Conservation (phyloP, 1,140 invertebrate genomes). For the Drosophila navojoa region DNA sequence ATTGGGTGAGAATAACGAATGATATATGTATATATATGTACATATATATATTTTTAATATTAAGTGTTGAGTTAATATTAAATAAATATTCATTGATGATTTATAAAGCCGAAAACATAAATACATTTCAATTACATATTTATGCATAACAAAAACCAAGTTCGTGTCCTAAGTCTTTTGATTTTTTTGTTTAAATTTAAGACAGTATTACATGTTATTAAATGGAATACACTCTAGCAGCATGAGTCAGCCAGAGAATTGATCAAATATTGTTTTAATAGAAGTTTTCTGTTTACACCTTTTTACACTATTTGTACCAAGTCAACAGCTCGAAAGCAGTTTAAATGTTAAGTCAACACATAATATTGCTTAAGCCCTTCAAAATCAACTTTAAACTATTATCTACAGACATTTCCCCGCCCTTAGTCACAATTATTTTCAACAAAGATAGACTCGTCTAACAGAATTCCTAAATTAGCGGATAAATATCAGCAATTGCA, state of each 20-base stretch:
- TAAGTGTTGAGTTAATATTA: no score
- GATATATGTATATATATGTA: slow-evolving; percentile 8
- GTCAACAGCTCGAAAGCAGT: background rate
- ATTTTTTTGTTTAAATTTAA: no score
- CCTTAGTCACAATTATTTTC: background rate
- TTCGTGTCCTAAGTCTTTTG: slow-evolving; percentile 54
- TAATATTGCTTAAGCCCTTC: slow-evolving; percentile 6
- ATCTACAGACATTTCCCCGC: background rate
- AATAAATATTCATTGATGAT: no score
- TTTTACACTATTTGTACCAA: background rate
- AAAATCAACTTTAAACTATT: background rate
- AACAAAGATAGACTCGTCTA: background rate
- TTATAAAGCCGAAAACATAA: no score
- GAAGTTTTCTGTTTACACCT: background rate
- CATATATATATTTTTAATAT: no score
- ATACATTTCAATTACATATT: no score
- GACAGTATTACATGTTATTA: background rate
- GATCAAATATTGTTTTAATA: background rate
- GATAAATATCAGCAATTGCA: slow-evolving; percentile 35
- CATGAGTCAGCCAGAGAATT: background rate
- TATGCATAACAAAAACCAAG: background rate
- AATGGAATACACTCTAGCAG: background rate
- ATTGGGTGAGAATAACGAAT: slow-evolving; percentile 51
- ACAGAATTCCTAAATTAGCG: slow-evolving; percentile 31
- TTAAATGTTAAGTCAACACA: slow-evolving; percentile 9